Evolutionary conservation across 2,888 invertebrate genomes (phyloP), one percentile per base, ranked within the genome.

Genomic region (Tachina lurida): DNA sequence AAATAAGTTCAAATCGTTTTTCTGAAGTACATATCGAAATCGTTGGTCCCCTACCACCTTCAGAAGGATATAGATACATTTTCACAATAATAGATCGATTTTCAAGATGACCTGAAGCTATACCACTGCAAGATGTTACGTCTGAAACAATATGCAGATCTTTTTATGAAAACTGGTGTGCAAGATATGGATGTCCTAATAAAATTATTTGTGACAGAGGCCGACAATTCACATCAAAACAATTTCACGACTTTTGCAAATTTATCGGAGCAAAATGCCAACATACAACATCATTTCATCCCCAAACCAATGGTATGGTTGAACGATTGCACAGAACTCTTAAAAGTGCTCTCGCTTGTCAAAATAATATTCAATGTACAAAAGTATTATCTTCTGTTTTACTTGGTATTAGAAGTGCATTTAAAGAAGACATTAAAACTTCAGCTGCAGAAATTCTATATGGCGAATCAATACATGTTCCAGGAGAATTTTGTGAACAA

Each of bases 1-100:
- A 19, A 65, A 13, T 65, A 65, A 47, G 19, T 47, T n/a, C n/a
- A n/a, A n/a, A n/a, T n/a, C n/a, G n/a, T n/a, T n/a, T n/a, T n/a
- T n/a, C n/a, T n/a, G n/a, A 22, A 45, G 13, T 47, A 12, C 65
- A 65, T 65, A 65, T 65, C 5, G 60, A 60, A 5, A 15, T 39
- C 9, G 60, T 39, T 60, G 60, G 60, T 31, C 60, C 60, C n/a
- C n/a, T 60, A 13, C 39, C 60, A 8, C 60, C 60, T 7, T 62
- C 60, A 15, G 60, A 39, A 31, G 31, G 19, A 31, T 31, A 31
- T 31, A 31, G 31, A 31, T 31, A 31, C 2, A 31, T 31, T 2
- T 31, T 31, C 49, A 49, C 49, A 15, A 49, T 49, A 15, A 49
- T 49, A 8, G n/a, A 49, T 49, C 49, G 49, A 15, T n/a, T 49